Base-by-base conservation (phyloP, 2,888 invertebrate species). In the Folsomia manolachei region DNA sequence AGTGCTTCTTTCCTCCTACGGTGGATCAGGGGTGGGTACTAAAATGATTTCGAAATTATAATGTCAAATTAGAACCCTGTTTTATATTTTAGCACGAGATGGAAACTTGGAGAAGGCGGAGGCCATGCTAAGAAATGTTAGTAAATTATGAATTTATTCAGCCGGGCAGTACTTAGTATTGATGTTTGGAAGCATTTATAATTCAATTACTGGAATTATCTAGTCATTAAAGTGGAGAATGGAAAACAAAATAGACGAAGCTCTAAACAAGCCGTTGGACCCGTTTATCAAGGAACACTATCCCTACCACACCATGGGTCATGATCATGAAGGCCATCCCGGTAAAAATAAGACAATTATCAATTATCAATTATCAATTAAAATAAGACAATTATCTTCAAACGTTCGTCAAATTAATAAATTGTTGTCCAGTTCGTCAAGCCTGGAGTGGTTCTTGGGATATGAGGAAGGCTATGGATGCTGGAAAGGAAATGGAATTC, bases 31-130 rank as follows among this genome's bases (percentile, higher is more conserved):
- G 78, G 77, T 77, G 64, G 7, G 18, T 19, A 56, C 21, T 14
- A 14, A 56, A 7, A 56, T 56, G 7, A 56, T 56, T 21, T 56
- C 19, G 7, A 56, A 14, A 56, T 56, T 51, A 51, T 11, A 51
- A 51, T 51, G 18, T 11, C 51, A 51, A 51, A 11, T 51, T 51
- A 11, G n/a, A 19, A 18, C 56, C 56, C 4, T 56, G 21, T 39
- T 39, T 14, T 39, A n/a, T 56, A 14, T 39, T 76, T 60, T 25
- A 79, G 79, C 79, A 14, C 73, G 79, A 51, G 79, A 79, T 4
- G 21, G 70, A 63, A 76, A 76, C 52, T 52, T 79, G 63, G 68
- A 72, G 1, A 74, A 77, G 21, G 77, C 79, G 51, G 77, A 75
- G 62, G 62, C 68, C 0, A 75, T 79, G 71, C 63, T 79, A 1